Evolutionary conservation across 2,113 vertebrate species (phyloP), one percentile per base, ranked within the genome.

Genomic region (Neolamprologus cancellatus): DNA sequence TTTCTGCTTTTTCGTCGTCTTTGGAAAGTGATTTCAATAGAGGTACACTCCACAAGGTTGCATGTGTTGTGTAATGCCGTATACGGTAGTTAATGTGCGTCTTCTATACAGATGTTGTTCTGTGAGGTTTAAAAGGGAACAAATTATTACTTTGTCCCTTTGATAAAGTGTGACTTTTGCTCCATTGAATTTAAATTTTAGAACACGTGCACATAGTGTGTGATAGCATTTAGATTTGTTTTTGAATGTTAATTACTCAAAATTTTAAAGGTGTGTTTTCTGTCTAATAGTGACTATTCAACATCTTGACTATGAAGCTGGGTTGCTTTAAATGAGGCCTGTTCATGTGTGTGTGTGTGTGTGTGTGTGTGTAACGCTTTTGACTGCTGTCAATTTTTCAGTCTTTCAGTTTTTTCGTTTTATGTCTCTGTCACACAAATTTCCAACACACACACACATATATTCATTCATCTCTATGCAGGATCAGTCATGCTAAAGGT

Each of bases 401-500:
- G 30, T 64, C 32, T 64, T 64, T 36, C 17, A 36, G 4, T 64
- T 64, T 64, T 36, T 64, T 36, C 2, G 5, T 36, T 64, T 36
- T 64, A 36, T 64, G 59, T n/a, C 59, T 64, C 17, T 61, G 57
- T 64, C 59, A 36, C 59, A 36, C 59, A 64, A 0, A 64, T 64
- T 64, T 64, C 30, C 17, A 64, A 2, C 18, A n/a, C 48, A 78
- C 85, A 74, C 82, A 86, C 87, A 89, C 36, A 78, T 78, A 83
- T 52, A 83, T 61, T 61, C 9, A n/a, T 34, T 61, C 59, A 34
- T 64, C 87, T 69, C 80, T 78, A 83, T 17, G 18, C 36, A 86
- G 90, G 91, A 93, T 93, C 94, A 92, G 92, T 91, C 92, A 91
- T 90, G 93, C 84, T 88, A 57, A 86, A 92, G 89, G 89, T 92